Conservation (phyloP, 1,140 invertebrate genomes). For the Triops cancriformis region DNA sequence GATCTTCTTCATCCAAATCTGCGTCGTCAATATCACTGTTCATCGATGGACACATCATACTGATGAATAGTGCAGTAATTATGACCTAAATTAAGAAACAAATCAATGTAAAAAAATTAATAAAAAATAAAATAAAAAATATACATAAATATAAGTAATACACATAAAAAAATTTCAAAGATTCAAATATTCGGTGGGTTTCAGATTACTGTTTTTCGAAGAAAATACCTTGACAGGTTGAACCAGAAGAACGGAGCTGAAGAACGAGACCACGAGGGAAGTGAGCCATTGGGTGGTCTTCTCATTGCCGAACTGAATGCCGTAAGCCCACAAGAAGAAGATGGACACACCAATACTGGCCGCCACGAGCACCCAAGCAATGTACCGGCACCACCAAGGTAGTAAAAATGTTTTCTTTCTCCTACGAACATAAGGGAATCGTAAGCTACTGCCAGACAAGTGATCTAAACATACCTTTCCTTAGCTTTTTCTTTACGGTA, state of each 20-base stretch:
- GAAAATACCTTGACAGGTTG: constrained; percentile 48
- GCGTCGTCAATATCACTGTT: constrained; percentile 43
- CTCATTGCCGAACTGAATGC: constrained; percentile 47
- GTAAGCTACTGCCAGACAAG: too few species aligned
- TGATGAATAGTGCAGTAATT: constrained; percentile 44
- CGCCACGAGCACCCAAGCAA: constrained; percentile 45
- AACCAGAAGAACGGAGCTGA: constrained; percentile 47
- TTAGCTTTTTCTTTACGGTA: constrained; percentile 15
- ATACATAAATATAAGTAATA: too few species aligned
- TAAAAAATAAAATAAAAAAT: too few species aligned
- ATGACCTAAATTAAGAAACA: constrained; percentile 42
- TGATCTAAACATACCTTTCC: background rate
- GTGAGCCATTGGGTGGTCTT: constrained; percentile 50
- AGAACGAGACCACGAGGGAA: constrained; percentile 47
- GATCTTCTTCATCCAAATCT: constrained; percentile 45
- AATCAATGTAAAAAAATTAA: too few species aligned
- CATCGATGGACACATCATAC: constrained; percentile 44
- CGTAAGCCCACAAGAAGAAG: constrained; percentile 48
- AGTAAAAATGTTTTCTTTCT: constrained; percentile 35
- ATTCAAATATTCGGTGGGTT: too few species aligned
- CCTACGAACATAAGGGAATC: too few species aligned
- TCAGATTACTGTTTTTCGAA: too few species aligned
- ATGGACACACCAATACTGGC: constrained; percentile 40
- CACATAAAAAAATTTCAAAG: too few species aligned
- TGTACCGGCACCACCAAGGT: constrained; percentile 45